A percentile compares a stretch with the other conserved stretches of the same genome.
These are phyloP conservation scores for Phylloscopus whistleri DNA, from an alignment of 2,113 vertebrate species.

Conservation along the genomic window DNA sequence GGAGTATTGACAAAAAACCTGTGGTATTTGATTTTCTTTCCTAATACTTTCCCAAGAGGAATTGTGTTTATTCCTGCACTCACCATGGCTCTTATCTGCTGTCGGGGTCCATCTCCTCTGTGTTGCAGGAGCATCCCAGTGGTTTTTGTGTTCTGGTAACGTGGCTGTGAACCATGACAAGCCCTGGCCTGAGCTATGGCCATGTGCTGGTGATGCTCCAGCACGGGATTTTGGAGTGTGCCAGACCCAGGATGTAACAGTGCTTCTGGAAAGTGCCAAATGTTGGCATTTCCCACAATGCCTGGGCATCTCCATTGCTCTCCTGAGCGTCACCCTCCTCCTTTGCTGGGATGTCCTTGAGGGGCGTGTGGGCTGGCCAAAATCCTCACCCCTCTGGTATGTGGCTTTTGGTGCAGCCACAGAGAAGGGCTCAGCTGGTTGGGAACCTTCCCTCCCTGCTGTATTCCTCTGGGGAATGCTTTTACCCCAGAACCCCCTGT, in stretches of 20 bases:
- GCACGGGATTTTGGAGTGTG: neutral
- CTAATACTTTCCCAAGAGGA: neutral
- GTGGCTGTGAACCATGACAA: rapidly evolving
- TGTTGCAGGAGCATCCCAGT: neutral
- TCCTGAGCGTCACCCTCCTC: rapidly evolving
- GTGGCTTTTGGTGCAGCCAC: neutral
- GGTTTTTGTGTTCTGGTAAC: rapidly evolving
- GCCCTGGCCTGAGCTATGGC: neutral
- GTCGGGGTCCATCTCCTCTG: rapidly evolving
- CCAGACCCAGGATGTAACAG: neutral
- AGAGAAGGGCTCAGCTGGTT: neutral
- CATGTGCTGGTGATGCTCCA: rapidly evolving
- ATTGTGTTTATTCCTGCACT: neutral
- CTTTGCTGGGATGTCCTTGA: neutral
- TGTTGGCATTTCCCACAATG: neutral
- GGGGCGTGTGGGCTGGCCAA: neutral
- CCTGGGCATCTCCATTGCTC: neutral
- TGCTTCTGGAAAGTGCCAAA: neutral
- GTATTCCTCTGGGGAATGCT: too few relatives aligned
- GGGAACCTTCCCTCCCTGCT: neutral
- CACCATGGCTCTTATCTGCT: rapidly evolving
- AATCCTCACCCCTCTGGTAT: neutral
- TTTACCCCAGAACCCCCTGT: too few relatives aligned
- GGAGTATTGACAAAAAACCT: neutral
- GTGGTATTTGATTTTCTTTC: neutral